These are phyloP conservation scores for Zosterops lateralis DNA, from an alignment of 2,113 vertebrate species.

Conservation along the genomic window DNA sequence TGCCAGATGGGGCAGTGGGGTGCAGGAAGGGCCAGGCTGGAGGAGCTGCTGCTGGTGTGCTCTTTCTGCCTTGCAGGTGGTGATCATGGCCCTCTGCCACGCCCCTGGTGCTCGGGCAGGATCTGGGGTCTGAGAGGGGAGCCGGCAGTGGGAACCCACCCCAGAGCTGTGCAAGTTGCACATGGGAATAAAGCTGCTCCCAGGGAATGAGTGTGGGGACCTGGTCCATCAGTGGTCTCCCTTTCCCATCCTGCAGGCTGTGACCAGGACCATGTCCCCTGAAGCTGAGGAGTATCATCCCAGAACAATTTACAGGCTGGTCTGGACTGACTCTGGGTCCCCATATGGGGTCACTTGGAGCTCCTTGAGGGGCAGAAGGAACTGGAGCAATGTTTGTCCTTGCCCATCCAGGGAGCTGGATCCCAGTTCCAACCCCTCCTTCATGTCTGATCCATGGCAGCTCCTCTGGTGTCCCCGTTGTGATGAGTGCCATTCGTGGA, in stretches of 20 bases:
- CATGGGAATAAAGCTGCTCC: accelerated
- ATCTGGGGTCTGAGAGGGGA: accelerated
- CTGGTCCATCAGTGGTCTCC: accelerated
- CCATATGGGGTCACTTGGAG: accelerated
- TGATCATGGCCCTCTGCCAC: accelerated
- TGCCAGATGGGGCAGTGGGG: accelerated
- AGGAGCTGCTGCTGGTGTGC: background rate
- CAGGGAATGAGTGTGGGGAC: background rate
- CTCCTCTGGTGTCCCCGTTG: accelerated
- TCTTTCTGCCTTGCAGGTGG: background rate
- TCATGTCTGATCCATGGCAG: background rate
- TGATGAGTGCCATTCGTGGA: accelerated
- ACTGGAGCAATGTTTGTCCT: background rate
- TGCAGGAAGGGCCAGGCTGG: background rate
- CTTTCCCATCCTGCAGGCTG: background rate
- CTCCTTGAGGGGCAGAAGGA: background rate
- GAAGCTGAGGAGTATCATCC: background rate
- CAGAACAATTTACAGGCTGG: accelerated
- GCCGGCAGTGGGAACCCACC: accelerated
- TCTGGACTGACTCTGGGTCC: background rate
- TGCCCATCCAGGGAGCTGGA: accelerated
- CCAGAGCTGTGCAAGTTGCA: accelerated
- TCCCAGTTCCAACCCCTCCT: background rate
- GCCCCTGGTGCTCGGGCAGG: accelerated
- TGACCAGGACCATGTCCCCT: background rate